A percentile compares a stretch with the other conserved stretches of the same genome.
Conservation (phyloP, 2,797 vertebrate species). For the Poecile montanus region DNA sequence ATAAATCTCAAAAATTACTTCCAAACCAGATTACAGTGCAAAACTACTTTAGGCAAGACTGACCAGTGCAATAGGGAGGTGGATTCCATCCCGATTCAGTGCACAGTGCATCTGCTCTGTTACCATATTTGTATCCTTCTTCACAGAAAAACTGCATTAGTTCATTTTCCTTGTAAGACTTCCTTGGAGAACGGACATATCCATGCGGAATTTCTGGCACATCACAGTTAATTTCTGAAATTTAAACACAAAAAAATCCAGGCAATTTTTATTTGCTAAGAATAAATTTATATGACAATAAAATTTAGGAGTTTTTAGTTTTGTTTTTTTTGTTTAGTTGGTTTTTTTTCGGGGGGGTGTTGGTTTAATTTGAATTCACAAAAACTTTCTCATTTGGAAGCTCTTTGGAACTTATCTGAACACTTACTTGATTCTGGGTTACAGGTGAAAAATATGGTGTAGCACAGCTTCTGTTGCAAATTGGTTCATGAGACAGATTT, state of each 20-base stretch:
- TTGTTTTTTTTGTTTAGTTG: neutral
- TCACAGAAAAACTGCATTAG: neutral
- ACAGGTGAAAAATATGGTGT: neutral
- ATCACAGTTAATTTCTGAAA: conserved; percentile 23
- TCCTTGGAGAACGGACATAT: neutral
- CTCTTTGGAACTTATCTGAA: neutral
- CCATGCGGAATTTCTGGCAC: neutral
- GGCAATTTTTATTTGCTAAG: neutral
- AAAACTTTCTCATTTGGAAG: neutral
- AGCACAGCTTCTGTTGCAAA: neutral
- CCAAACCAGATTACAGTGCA: neutral
- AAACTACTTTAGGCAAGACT: neutral
- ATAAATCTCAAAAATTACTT: neutral
- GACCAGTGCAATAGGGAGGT: conserved; percentile 32
- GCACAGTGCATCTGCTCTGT: neutral
- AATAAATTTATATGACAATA: neutral
- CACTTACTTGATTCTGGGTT: neutral
- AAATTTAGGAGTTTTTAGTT: rapidly evolving
- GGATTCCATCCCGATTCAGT: conserved; percentile 52
- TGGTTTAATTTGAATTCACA: neutral
- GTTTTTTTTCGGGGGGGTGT: neutral
- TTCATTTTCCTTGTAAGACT: conserved; percentile 10
- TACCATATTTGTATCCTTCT: neutral
- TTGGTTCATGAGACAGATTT: neutral
- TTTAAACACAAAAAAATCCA: neutral